Base-by-base conservation (phyloP, 2,797 vertebrate species). In the Peromyscus eremicus region DNA sequence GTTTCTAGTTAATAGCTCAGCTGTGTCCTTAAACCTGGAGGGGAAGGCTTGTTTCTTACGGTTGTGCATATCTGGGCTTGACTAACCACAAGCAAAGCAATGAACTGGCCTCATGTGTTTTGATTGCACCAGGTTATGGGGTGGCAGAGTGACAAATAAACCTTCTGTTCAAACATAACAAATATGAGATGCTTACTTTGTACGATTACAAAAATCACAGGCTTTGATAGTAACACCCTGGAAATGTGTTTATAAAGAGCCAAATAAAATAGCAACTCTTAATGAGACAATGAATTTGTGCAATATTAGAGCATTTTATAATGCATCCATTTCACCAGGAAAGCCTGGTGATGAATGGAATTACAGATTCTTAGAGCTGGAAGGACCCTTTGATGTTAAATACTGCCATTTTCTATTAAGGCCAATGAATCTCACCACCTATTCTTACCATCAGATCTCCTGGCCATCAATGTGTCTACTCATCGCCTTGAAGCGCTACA, bases 261-360 rank as follows among this genome's bases (percentile, higher is more conserved):
- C 90, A 91, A 97, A 85, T 89, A 86, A 92, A 97, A 96, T 29
- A 92, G 83, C 81, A 92, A 96, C 84, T 91, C 96, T 82, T 86
- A 91, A 91, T 68, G 89, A 94, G 81, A 77, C 55, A 91, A 57
- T 79, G 57, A 68, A 57, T 57, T 96, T 80, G 75, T 32, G 40
- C 40, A 34, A 92, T 77, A 77, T 73, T 57, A 83, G 89, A 90
- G 29, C 60, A 46, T 64, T 96, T 96, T 68, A 96, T 68, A 88
- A 34, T 25, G 3, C 62, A 89, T 84, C 96, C 85, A 89, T 93
- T 91, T 87, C 29, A n/a, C 32, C 6, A 29, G 80, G 95, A 90
- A 89, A 95, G 75, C 52, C 80, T 87, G 43, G n/a, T 49, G 66
- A 92, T 80, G 71, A 83, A 43, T n/a, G 91, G 55, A 89, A 92